Percentiles rank a stretch among this genome's conserved stretches.
phyloP scores from a whole-genome alignment of 2,797 vertebrate genomes.

The Myoxocephalus aenaeus region DNA sequence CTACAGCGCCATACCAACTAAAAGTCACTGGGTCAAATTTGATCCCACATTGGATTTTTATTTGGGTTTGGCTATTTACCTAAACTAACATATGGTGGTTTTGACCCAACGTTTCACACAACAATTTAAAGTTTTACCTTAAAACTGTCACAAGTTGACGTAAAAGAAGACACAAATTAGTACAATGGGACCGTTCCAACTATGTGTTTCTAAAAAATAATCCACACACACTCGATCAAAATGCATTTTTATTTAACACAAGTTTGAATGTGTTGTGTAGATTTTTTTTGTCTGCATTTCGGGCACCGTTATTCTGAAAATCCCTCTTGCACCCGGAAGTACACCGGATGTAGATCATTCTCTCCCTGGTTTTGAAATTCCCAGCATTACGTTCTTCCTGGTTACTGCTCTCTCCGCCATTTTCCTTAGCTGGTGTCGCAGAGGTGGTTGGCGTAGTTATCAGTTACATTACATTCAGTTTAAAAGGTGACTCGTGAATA shows the following conservation, averaged over 20 bases:
- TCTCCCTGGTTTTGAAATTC: conserved; percentile 12
- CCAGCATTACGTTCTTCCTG: neutral
- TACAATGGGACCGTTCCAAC: neutral
- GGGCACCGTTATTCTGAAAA: conserved; percentile 35
- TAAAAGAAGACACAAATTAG: neutral
- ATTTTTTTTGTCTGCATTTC: neutral
- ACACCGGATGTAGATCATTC: conserved; percentile 24
- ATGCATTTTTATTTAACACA: neutral
- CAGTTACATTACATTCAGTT: neutral
- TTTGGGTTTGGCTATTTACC: neutral
- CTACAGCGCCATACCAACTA: neutral
- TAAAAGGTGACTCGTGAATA: neutral
- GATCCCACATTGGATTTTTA: neutral
- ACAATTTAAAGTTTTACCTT: neutral
- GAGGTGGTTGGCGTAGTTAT: neutral
- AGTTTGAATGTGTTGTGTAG: neutral
- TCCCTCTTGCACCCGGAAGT: neutral
- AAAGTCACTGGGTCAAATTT: neutral
- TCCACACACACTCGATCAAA: neutral
- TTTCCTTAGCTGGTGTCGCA: conserved; percentile 41
- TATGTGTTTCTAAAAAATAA: neutral
- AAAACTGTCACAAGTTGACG: neutral
- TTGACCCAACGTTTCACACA: neutral
- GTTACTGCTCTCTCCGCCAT: conserved; percentile 54
- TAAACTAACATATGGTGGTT: neutral